Base-by-base conservation (phyloP, 2,113 vertebrate genomes). In the Heteronetta atricapilla region DNA sequence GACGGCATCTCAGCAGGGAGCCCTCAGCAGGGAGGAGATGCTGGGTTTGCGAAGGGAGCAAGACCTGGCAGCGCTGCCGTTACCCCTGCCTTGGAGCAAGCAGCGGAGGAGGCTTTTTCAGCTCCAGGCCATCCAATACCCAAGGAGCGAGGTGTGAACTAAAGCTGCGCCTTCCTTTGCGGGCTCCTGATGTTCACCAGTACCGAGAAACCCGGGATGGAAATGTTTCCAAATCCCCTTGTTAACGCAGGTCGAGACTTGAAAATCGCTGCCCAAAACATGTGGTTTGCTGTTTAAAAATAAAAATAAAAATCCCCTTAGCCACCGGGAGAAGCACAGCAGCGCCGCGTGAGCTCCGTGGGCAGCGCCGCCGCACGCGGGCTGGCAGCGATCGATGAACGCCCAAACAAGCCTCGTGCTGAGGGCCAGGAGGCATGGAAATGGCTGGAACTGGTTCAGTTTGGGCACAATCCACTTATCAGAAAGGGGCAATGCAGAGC, bases 121-220 rank as follows among this genome's bases (percentile, higher is more conserved):
- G 55, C 16, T 77, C 36, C 74, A 77, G 17, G 31, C 72, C 26
- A 21, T 23, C 64, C 33, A 75, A 80, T 8, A 40, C 40, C 25
- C 76, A 10, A 58, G 1, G 11, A 34, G 48, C 0, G 0, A 78
- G 60, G 15, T 46, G 56, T 2, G 42, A 38, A 26, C 11, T 55
- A 68, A 58, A 83, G n/a, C 0, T 0, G 1, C 1, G 26, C 7
- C 0, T 5, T 84, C 68, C 13, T 36, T 58, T 31, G n/a, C 40
- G 74, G 42, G 46, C 38, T 89, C 8, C 0, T 42, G 8, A 33
- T 72, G 9, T n/a, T 56, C 74, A 17, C 46, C 13, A 10, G 25
- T n/a, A 33, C 59, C 36, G 44, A 42, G 60, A 76, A 68, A 60
- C 64, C 13, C 13, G 34, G 16, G 20, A 15, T 82, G 70, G 53